Base-by-base conservation (phyloP, 1,140 invertebrate species). In the Onthophagus taurus region DNA sequence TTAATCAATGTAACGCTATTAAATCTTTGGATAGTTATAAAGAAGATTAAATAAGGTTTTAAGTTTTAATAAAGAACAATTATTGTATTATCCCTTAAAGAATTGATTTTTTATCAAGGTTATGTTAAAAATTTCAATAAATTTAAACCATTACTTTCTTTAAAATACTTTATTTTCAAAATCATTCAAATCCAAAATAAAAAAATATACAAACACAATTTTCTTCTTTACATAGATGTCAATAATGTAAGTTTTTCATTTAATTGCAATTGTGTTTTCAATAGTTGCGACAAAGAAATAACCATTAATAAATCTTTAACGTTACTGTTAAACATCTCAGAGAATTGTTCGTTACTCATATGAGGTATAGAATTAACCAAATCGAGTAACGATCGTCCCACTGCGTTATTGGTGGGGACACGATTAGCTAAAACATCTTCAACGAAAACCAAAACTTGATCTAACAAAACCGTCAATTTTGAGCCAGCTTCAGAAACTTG, bases 271-370 rank as follows among this genome's bases (percentile, higher is more conserved):
- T 97, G 92, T 5, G 90, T 92, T 70, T 93, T 91, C 49, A 92
- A 92, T n/a, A 97, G 72, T 62, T 97, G 92, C 6, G 91, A 88
- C 17, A 97, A 71, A 26, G 93, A 94, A 50, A 94, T 82, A 34
- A 97, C 91, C 93, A 97, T 95, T 31, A 97, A 70, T 46, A 97
- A 74, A 75, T 97, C 93, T 69, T 96, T 96, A 58, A 96, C 86
- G 64, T 93, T 93, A 51, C 89, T 86, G 57, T 93, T 95, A 59
- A 97, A 84, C 85, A 96, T 94, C 49, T 89, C 80, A 16, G 91
- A 89, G 66, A 97, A 95, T 59, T 92, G 82, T 60, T 92, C 87
- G 24, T 78, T 75, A 13, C 79, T 78, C 76, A 96, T 89, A 61
- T 89, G 85, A 13, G 93, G 92, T 38, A 94, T 81, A 19, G 86